phyloP scores from a whole-genome alignment of 2,797 vertebrate genomes.

The Chelon auratus region DNA sequence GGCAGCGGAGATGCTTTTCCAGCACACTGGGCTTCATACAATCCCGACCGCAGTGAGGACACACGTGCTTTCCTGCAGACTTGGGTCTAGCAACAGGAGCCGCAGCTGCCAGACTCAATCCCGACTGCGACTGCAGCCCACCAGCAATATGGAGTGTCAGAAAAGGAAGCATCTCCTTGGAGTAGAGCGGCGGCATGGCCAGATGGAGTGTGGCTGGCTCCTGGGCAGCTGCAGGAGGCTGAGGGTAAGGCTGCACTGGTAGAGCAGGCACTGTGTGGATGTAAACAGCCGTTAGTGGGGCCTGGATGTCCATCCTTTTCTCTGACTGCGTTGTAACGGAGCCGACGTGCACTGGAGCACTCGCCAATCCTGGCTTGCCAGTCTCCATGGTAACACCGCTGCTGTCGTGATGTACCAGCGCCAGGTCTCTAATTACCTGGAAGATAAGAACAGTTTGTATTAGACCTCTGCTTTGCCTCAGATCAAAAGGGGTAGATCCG shows the following conservation, averaged over 20 bases:
- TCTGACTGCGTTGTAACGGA: constrained; percentile 75
- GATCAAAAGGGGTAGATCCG: constrained; percentile 46
- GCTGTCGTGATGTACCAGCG: constrained; percentile 80
- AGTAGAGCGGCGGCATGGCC: constrained; percentile 75
- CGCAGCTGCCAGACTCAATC: constrained; percentile 57
- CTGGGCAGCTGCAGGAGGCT: constrained; percentile 67
- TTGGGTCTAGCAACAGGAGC: constrained; percentile 82
- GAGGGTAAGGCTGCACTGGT: constrained; percentile 78
- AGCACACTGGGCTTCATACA: constrained; percentile 97
- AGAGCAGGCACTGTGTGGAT: constrained; percentile 87
- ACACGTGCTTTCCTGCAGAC: constrained; percentile 90
- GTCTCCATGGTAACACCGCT: constrained; percentile 88
- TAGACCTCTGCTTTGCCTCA: constrained; percentile 58
- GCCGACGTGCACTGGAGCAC: constrained; percentile 74
- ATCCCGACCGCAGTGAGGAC: constrained; percentile 93
- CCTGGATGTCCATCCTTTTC: constrained; percentile 81
- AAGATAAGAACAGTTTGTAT: constrained; percentile 82
- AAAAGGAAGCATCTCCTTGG: constrained; percentile 85
- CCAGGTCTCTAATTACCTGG: constrained; percentile 84
- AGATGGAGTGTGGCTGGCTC: constrained; percentile 73
- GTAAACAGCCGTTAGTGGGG: constrained; percentile 85
- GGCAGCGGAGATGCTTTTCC: constrained; percentile 96
- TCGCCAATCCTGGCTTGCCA: constrained; percentile 82
- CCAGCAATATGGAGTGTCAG: constrained; percentile 89
- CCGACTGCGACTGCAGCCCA: constrained; percentile 83